A percentile compares a stretch with the other conserved stretches of the same genome.
Evolutionary conservation across 2,113 vertebrate genomes (phyloP).

Genomic region (Brienomyrus longianalis): DNA sequence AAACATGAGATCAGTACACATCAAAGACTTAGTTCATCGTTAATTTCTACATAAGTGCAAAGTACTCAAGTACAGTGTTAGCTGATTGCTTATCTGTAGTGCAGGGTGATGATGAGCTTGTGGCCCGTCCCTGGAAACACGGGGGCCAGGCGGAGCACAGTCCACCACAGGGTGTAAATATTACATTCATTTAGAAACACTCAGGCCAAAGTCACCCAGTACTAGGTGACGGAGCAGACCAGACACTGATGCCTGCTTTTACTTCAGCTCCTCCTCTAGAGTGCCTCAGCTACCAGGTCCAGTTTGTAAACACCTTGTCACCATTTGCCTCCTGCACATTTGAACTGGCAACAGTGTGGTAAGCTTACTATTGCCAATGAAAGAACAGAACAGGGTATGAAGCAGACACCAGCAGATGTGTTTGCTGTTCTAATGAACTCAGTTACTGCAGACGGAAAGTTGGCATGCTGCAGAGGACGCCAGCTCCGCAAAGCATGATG

Average conservation of each 20-base stretch:
- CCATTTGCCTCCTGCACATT: background rate
- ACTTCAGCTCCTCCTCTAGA: background rate
- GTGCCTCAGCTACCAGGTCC: background rate
- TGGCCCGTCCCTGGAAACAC: background rate
- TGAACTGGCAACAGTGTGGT: background rate
- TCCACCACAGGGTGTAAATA: background rate
- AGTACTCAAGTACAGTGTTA: background rate
- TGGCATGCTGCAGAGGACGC: background rate
- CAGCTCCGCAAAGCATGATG: background rate
- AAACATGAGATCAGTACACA: background rate
- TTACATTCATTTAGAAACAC: background rate
- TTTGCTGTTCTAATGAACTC: conserved; percentile 5
- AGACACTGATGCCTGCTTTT: background rate
- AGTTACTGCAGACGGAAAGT: background rate
- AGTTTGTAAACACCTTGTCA: background rate
- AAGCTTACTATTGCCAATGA: background rate
- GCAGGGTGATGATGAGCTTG: background rate
- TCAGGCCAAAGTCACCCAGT: background rate
- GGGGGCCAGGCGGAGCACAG: background rate
- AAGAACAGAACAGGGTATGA: background rate
- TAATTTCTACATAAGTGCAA: background rate
- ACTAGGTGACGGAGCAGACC: background rate
- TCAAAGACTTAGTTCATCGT: background rate
- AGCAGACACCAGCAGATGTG: conserved; percentile 2
- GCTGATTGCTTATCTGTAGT: background rate